Percentiles rank a stretch among this genome's conserved stretches.
Conservation (phyloP, 2,797 vertebrate genomes). For the Schizopygopsis malacanthus region DNA sequence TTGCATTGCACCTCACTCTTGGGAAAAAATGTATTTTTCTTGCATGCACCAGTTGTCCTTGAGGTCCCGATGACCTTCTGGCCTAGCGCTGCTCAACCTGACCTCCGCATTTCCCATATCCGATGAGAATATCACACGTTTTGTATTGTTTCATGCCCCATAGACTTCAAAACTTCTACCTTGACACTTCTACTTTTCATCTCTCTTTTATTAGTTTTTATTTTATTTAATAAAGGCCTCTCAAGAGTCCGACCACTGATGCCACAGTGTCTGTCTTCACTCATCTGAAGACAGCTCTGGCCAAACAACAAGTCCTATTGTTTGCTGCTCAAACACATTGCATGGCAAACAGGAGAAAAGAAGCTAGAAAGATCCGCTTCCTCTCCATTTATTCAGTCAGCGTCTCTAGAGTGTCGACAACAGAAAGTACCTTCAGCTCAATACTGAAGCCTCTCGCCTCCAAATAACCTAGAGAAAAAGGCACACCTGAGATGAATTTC, state of each 20-base stretch:
- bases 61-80: slow-evolving; percentile 21
- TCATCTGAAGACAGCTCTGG: slow-evolving; percentile 32
- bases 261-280: slow-evolving; percentile 7
- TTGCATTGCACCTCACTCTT: slow-evolving; percentile 7
- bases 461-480: slow-evolving; percentile 35
- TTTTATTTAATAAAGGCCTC: slow-evolving; percentile 30
- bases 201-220: neutral
- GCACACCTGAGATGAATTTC: slow-evolving; percentile 16
- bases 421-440: slow-evolving; percentile 12
- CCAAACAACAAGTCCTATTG: slow-evolving; percentile 31
- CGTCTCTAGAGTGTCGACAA: neutral
- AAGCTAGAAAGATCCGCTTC: neutral
- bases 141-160: slow-evolving; percentile 35
- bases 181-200: slow-evolving; percentile 27
- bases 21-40: neutral
- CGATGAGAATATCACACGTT: neutral
- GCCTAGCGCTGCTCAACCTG: neutral
- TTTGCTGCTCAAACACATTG: neutral
- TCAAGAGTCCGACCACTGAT: slow-evolving; percentile 11
- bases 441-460: neutral
- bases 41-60: slow-evolving; percentile 18
- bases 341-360: slow-evolving; percentile 24
- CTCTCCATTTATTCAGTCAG: slow-evolving; percentile 35
- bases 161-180: slow-evolving; percentile 23
- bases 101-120: neutral